Base-by-base conservation (phyloP, 2,113 vertebrate genomes). In the human region DNA sequence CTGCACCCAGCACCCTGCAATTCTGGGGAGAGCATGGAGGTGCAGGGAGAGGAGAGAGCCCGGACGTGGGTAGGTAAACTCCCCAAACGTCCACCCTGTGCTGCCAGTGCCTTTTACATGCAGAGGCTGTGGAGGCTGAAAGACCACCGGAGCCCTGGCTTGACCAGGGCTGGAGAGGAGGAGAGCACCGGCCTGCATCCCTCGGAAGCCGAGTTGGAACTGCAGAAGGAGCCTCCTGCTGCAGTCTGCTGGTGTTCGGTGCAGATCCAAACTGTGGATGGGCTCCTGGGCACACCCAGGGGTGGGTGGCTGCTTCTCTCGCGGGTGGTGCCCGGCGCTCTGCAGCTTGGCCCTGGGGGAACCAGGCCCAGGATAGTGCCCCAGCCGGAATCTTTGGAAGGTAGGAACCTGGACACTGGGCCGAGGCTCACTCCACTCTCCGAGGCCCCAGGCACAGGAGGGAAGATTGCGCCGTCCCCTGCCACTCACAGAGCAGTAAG, bases 181-280 rank as follows among this genome's bases (percentile, higher is more conserved):
- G 25, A 66, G 10, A 6, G 12, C 59, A 8, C 13, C 27, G 2
- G 40, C 52, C 2, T 0, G 22, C 8, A 10, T 20, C 50, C 61
- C 59, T 12, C 8, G 2, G 18, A 55, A 55, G 52, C 52, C 52
- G 52, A 55, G 52, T 2, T 55, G 52, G 52, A 55, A 55, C 18
- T 7, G 52, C 7, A 17, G 66, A 27, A 32, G 43, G 22, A 25
- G 59, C 59, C 23, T 61, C 59, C 59, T 61, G 59, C 59, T 61
- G 59, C 25, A 55, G 52, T 55, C 18, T 55, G 52, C 52, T 55
- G 52, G 18, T 55, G 52, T 55, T 55, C 18, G 52, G 52, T 55
- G 52, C 52, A 20, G 52, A 20, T 55, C 18, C 52, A 55, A 55
- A 55, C 18, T 2, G 6, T 55, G 52, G 18, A 55, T 55, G 7